Evolutionary conservation across 1,140 invertebrate genomes (phyloP).

Genomic region (Theocolax elegans): DNA sequence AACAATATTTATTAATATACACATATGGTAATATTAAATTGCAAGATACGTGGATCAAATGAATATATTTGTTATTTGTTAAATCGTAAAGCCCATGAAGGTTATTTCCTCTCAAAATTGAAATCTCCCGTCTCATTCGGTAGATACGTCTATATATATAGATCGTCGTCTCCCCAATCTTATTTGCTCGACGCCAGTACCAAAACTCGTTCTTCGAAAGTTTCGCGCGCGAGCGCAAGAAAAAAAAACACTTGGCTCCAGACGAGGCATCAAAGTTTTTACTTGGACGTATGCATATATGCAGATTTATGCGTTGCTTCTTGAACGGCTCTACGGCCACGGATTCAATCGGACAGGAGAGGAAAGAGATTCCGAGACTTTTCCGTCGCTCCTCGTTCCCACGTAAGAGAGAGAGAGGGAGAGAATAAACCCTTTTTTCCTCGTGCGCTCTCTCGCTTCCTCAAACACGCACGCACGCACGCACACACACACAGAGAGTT

Average conservation of each 20-base stretch:
- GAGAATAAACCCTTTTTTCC: constrained; percentile 31
- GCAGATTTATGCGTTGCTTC: constrained; percentile 63
- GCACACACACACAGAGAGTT: neutral
- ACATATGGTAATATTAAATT: too few species aligned
- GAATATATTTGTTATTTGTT: neutral
- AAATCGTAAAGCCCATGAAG: neutral
- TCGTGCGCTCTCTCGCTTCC: neutral
- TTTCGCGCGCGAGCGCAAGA: constrained; percentile 30
- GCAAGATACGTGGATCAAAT: too few species aligned
- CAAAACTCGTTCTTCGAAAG: constrained; percentile 45
- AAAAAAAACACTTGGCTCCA: constrained; percentile 49
- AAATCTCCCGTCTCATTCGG: neutral
- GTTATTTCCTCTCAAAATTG: constrained; percentile 4
- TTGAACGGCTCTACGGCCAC: constrained; percentile 48
- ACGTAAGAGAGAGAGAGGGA: constrained; percentile 53
- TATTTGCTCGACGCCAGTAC: constrained; percentile 13
- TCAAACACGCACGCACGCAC: neutral
- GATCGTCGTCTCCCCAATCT: neutral
- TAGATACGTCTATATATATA: too few species aligned
- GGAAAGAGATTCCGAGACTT: constrained; percentile 48
- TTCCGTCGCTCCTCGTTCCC: constrained; percentile 54
- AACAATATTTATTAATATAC: too few species aligned
- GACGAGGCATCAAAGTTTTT: constrained; percentile 58
- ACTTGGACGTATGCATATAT: constrained; percentile 61
- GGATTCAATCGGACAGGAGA: constrained; percentile 36